A percentile compares a stretch with the other conserved stretches of the same genome.
phyloP scores from a whole-genome alignment of 2,888 invertebrate genomes.

The Tupiocoris notatus region DNA sequence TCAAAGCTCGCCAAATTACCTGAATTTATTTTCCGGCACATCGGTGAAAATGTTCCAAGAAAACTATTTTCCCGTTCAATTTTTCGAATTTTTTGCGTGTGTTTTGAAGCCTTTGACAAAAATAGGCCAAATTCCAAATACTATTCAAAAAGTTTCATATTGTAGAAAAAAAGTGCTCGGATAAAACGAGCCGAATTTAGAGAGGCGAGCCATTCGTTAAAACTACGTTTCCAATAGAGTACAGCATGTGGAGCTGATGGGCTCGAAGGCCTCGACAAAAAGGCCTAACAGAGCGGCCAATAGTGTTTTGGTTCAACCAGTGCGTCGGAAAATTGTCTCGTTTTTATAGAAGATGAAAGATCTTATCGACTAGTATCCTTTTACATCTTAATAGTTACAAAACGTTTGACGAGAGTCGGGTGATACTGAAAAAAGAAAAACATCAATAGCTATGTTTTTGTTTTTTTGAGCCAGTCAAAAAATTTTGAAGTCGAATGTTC shows the following conservation, averaged over 20 bases:
- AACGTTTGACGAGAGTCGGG: conserved; percentile 10
- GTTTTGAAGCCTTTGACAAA: background rate
- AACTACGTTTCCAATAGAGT: conserved; percentile 6
- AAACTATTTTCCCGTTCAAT: too few relatives aligned
- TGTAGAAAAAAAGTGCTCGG: background rate
- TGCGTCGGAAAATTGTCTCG: conserved; percentile 2
- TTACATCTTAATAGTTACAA: conserved; percentile 24
- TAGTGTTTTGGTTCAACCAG: conserved; percentile 12
- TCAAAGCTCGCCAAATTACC: too few relatives aligned
- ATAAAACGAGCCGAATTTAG: background rate
- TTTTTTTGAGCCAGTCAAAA: conserved; percentile 36
- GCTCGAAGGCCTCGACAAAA: background rate
- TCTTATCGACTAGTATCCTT: background rate
- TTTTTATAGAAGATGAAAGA: background rate
- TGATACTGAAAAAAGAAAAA: conserved; percentile 1
- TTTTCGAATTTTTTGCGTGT: too few relatives aligned
- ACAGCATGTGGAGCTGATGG: background rate
- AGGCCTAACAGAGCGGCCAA: background rate
- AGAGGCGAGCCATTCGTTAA: background rate
- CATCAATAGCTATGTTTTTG: too few relatives aligned
- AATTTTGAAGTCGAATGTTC: conserved; percentile 28
- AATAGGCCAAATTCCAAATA: background rate
- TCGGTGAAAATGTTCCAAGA: too few relatives aligned
- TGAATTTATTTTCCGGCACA: too few relatives aligned
- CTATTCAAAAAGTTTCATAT: background rate